These are phyloP conservation scores for Punctoribates punctum DNA, from an alignment of 2,888 invertebrate genomes.

Conservation along the genomic window DNA sequence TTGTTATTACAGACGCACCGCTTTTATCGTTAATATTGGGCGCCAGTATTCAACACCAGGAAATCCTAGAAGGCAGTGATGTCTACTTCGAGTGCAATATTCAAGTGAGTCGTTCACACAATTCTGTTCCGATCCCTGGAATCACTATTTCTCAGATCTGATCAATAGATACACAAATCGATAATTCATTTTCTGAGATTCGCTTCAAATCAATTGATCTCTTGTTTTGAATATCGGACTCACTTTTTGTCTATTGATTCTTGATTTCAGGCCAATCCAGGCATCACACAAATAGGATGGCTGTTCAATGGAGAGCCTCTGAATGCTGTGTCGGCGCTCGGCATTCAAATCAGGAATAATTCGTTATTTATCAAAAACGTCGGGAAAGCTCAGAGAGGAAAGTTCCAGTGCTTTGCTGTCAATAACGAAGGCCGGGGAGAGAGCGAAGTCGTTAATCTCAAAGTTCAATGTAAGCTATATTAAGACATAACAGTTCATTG, in stretches of 20 bases:
- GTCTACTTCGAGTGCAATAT: constrained; percentile 90
- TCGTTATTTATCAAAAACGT: constrained; percentile 47
- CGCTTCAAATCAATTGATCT: not conserved
- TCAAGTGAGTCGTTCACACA: constrained; percentile 53
- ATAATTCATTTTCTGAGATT: not conserved
- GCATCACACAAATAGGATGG: constrained; percentile 44
- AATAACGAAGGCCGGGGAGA: constrained; percentile 46
- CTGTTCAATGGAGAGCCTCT: constrained; percentile 39
- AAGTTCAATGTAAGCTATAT: constrained; percentile 74
- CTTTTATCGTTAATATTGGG: constrained; percentile 74
- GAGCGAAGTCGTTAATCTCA: constrained; percentile 63
- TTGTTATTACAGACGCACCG: constrained; percentile 67
- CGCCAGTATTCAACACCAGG: constrained; percentile 74
- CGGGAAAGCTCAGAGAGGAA: constrained; percentile 45
- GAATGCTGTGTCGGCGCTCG: constrained; percentile 40
- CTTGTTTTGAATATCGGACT: not conserved
- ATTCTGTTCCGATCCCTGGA: constrained; percentile 1
- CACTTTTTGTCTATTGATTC: not conserved
- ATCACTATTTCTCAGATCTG: not conserved
- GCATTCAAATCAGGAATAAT: constrained; percentile 46
- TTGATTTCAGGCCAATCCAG: constrained; percentile 43
- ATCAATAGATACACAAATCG: not conserved
- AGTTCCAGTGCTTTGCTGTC: constrained; percentile 47
- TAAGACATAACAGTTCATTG: not conserved
- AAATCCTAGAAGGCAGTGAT: constrained; percentile 87